Base-by-base conservation (phyloP, 2,888 invertebrate species). In the Andricus quercusramuli region DNA sequence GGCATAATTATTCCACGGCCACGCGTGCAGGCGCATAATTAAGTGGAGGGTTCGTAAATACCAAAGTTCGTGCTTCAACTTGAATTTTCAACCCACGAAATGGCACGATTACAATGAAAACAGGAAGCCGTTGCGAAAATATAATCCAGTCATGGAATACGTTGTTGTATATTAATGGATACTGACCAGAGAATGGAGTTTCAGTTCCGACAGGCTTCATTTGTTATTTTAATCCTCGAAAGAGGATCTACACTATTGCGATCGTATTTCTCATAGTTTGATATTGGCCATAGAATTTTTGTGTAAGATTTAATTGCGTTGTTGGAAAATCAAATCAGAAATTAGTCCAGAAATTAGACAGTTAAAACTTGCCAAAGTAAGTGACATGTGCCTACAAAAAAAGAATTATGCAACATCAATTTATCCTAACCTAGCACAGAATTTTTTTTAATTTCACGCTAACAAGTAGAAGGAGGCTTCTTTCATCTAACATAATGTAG, bases 21-120 rank as follows among this genome's bases (percentile, higher is more conserved):
- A 82, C 80, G 82, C 82, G 82, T 85, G 83, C 79, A 79, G 67
- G 79, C 79, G 83, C 83, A 85, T 85, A 85, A 83, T 83, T 85
- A 83, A 81, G 32, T 56, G 15, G 37, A 74, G 37, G n/a, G 81
- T 81, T 80, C 83, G 80, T 83, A 84, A 84, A 85, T 82, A 83
- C 81, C 82, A 78, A 79, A 79, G 81, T 82, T 85, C 83, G 83
- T 85, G 84, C 84, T 85, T 82, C 81, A 85, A 83, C 83, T 85
- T 83, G 80, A 85, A 85, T 85, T 85, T 85, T 83, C 85, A 74
- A 74, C 56, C 13, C n/a, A n/a, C n/a, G 47, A 59, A 59, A 56
- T 11, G 37, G 56, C 74, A 74, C 74, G 56, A 74, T 56, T 74
- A 37, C 74, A 56, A 59, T 29, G 74, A 51, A 74, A 74, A 74